A percentile compares a stretch with the other conserved stretches of the same genome.
Evolutionary conservation across 2,797 vertebrate genomes (phyloP).

Genomic region (Pterois miles): DNA sequence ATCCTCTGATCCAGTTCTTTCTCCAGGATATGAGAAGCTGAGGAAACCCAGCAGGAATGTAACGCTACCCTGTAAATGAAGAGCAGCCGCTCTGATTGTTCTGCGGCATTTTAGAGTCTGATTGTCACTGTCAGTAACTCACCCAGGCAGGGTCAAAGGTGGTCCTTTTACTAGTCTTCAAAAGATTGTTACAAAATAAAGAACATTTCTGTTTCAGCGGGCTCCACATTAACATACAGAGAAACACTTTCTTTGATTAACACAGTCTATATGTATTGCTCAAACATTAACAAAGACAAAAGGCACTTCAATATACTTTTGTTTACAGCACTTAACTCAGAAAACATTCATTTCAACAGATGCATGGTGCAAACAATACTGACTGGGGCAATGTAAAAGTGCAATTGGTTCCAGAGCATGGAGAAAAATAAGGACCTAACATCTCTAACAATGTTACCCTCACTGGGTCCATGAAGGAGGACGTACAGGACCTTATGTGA

Average conservation of each 20-base stretch:
- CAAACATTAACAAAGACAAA: constrained; percentile 4
- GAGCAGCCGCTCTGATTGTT: constrained; percentile 55
- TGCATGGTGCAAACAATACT: constrained; percentile 41
- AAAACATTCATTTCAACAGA: constrained; percentile 37
- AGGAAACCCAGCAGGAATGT: constrained; percentile 51
- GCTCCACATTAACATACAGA: constrained; percentile 23
- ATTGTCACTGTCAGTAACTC: background rate
- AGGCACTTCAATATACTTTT: constrained; percentile 54
- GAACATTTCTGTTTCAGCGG: constrained; percentile 6
- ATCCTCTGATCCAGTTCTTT: background rate
- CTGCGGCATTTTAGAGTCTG: constrained; percentile 1
- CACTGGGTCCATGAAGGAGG: constrained; percentile 37
- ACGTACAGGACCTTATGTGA: constrained; percentile 17
- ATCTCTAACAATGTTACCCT: constrained; percentile 56
- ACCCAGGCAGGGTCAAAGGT: background rate
- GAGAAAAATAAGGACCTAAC: constrained; percentile 18
- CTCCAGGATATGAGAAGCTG: background rate
- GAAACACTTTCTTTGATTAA: constrained; percentile 7
- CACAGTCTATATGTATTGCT: background rate
- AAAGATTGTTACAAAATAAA: constrained; percentile 30
- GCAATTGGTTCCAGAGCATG: constrained; percentile 37
- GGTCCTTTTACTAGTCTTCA: background rate
- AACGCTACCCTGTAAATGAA: constrained; percentile 59
- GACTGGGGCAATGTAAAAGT: constrained; percentile 43
- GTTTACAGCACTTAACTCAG: constrained; percentile 32